A percentile compares a stretch with the other conserved stretches of the same genome.
Conservation (phyloP, 2,113 vertebrate species). For the Taxidea taxus region DNA sequence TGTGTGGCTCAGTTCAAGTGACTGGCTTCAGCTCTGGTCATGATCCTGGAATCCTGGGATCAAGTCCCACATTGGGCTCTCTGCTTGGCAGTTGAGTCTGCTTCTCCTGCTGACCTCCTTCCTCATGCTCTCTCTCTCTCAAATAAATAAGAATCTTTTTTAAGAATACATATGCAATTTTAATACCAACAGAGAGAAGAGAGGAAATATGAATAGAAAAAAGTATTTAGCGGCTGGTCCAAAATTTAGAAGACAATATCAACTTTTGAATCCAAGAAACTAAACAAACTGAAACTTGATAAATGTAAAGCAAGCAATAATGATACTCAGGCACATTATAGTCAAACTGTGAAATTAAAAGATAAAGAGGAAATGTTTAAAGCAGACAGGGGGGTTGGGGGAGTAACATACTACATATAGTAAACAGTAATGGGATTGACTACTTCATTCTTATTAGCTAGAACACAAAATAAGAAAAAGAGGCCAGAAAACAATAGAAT, state of each 20-base stretch:
- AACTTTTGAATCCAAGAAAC: background rate
- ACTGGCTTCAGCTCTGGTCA: too few species aligned
- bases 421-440: background rate
- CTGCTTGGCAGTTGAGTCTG: too few species aligned
- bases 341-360: background rate
- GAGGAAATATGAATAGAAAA: background rate
- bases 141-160: too few species aligned
- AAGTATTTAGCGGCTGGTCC: background rate
- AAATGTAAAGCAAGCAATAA: background rate
- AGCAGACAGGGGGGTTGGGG: background rate
- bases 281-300: background rate
- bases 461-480: background rate
- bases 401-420: too few species aligned
- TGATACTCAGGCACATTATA: background rate
- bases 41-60: too few species aligned
- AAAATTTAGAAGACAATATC: background rate
- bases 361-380: background rate
- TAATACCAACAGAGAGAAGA: background rate
- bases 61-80: too few species aligned
- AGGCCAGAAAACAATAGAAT: background rate
- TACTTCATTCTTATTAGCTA: background rate
- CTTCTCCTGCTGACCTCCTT: too few species aligned
- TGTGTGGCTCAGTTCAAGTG: too few species aligned
- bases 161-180: too few species aligned
- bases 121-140: too few species aligned